Evolutionary conservation across 2,888 invertebrate genomes (phyloP), one percentile per base, ranked within the genome.

Genomic region (Panzeria rudis): DNA sequence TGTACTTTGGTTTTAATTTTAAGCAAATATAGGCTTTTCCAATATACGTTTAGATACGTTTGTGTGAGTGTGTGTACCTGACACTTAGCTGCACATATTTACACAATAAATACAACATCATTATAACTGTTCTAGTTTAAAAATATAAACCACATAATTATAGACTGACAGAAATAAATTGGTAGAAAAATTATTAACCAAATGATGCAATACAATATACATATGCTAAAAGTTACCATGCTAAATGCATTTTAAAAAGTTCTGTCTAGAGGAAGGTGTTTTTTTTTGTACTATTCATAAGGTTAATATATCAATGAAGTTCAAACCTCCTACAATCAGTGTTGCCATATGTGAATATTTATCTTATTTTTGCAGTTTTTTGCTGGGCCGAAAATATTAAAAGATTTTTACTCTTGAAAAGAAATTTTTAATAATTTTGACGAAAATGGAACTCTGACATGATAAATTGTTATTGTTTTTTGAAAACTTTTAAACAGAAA

Each of bases 111-210:
- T 76, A 66, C 66, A 73, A 59, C 80, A 56, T 64, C 73, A 73
- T 81, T 79, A 71, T 54, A 38, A 54, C n/a, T 75, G 75, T 54
- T 32, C 61, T 35, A 81, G 75, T 75, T 81, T 62, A 7, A 8
- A 69, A 62, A 44, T 61, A 44, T 20, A 41, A 17, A 81, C 81
- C 69, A 75, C 66, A 81, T 66, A 69, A 68, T 62, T 75, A 69
- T 61, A 68, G 50, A 62, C 75, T 81, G 81, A 69, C 75, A 69
- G 59, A 81, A 68, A 75, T 81, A 75, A 68, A 69, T 44, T 68
- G 56, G 8, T 75, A 75, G 20, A 35, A 68, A 61, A 75, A 13
- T 25, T 20, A 35, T 69, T 15, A 44, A 69, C 23, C 52, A 71
- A 71, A 78, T 62, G 23, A 38, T 59, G 41, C 32, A 61, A 62